Percentiles rank a stretch among this genome's conserved stretches.
These are phyloP conservation scores for Lithophane socia DNA, from an alignment of 2,888 invertebrate species.

Conservation along the genomic window DNA sequence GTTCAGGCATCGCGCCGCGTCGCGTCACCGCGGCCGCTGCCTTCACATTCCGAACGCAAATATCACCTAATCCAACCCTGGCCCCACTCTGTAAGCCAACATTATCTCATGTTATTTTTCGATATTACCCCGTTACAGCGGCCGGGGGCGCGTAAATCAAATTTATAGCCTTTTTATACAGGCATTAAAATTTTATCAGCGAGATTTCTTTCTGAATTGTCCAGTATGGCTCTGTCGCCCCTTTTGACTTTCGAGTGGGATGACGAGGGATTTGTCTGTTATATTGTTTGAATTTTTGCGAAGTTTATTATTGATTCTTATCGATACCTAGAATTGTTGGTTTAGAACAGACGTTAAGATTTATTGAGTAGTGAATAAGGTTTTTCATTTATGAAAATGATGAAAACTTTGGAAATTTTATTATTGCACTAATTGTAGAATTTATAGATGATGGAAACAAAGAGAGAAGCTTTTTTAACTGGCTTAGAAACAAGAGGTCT, in stretches of 20 bases:
- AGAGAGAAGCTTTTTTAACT: neutral
- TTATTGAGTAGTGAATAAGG: neutral
- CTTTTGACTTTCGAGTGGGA: conserved; percentile 76
- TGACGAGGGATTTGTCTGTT: conserved; percentile 66
- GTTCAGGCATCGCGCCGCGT: neutral
- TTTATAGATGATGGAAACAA: neutral
- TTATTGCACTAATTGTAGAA: neutral
- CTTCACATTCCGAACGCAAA: conserved; percentile 74
- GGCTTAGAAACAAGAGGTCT: too few species aligned
- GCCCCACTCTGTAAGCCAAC: conserved; percentile 85
- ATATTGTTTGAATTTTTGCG: conserved; percentile 47
- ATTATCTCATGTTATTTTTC: conserved; percentile 89
- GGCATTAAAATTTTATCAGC: conserved; percentile 90
- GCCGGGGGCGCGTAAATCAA: conserved; percentile 88
- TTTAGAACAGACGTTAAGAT: neutral
- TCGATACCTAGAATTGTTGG: neutral
- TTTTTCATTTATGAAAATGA: neutral
- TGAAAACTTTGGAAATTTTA: neutral
- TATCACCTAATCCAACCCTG: conserved; percentile 80
- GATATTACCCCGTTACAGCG: conserved; percentile 89
- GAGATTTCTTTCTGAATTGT: conserved; percentile 88
- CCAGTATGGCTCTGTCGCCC: conserved; percentile 82
- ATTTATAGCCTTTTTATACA: conserved; percentile 90
- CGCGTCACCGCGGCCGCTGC: conserved; percentile 38
- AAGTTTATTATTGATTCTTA: conserved; percentile 24